These are phyloP conservation scores for Caenorhabditis imperialis DNA, from an alignment of 2,888 invertebrate species.

Conservation along the genomic window DNA sequence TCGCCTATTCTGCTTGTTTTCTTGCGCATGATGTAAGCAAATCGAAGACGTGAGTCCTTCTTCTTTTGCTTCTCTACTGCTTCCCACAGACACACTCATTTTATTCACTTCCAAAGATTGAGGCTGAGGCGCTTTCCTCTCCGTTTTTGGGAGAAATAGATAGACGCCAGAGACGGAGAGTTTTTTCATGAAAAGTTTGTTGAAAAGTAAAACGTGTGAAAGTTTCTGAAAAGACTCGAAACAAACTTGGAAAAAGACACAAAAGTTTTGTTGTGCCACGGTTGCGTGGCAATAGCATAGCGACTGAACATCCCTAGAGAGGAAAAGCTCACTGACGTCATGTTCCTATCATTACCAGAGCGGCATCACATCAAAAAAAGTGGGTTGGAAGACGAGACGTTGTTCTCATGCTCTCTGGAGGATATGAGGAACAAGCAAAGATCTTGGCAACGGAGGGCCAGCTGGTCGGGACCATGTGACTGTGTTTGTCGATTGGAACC, in stretches of 20 bases:
- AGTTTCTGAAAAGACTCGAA: too few relatives aligned
- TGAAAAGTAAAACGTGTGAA: too few relatives aligned
- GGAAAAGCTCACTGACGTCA: too few relatives aligned
- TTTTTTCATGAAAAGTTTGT: too few relatives aligned
- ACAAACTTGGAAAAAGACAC: too few relatives aligned
- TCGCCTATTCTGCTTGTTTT: slow-evolving; percentile 43
- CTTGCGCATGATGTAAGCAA: slow-evolving; percentile 52
- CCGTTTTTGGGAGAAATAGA: neutral
- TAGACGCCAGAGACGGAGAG: neutral
- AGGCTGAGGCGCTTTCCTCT: neutral
- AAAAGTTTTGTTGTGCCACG: too few relatives aligned
- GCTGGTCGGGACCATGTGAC: slow-evolving; percentile 37
- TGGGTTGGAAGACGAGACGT: slow-evolving; percentile 16
- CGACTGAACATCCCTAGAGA: too few relatives aligned
- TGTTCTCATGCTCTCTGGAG: slow-evolving; percentile 6
- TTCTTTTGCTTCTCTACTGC: neutral
- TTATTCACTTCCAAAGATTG: slow-evolving; percentile 35
- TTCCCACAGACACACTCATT: slow-evolving; percentile 41
- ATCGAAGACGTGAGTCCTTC: slow-evolving; percentile 41
- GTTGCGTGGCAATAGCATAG: too few relatives aligned
- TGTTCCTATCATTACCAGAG: too few relatives aligned
- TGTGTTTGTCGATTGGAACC: slow-evolving; percentile 24
- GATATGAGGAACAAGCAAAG: slow-evolving; percentile 20
- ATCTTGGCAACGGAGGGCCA: slow-evolving; percentile 16
- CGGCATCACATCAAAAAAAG: too few relatives aligned